Conservation (phyloP, 2,113 vertebrate genomes). For the Crocuta crocuta region DNA sequence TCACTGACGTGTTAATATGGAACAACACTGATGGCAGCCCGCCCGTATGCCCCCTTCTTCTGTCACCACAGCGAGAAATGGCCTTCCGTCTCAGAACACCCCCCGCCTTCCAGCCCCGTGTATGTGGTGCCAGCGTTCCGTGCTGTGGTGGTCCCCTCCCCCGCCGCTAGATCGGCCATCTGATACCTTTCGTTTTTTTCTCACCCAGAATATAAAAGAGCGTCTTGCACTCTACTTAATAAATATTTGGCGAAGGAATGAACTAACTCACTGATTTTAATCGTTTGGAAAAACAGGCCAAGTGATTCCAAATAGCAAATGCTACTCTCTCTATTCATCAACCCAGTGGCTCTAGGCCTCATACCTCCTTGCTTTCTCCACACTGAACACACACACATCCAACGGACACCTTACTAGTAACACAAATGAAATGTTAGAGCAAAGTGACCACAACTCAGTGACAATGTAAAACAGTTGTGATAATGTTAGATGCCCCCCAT, state of each 20-base stretch:
- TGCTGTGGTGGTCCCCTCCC: neutral
- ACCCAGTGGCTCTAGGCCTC: neutral
- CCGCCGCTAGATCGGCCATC: neutral
- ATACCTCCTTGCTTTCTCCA: neutral
- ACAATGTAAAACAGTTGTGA: neutral
- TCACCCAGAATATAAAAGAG: neutral
- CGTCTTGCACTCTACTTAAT: neutral
- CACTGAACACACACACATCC: neutral
- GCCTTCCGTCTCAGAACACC: neutral
- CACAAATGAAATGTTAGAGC: neutral
- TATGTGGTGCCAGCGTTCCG: neutral
- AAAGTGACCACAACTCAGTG: neutral
- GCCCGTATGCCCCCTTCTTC: neutral
- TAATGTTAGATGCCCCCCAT: neutral
- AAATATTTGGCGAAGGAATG: neutral
- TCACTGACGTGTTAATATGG: neutral
- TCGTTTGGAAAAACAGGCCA: neutral
- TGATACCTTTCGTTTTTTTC: neutral
- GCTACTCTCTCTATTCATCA: neutral
- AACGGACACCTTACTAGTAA: neutral
- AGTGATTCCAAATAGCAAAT: neutral
- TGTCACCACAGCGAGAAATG: neutral
- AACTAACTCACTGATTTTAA: neutral
- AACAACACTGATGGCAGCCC: neutral
- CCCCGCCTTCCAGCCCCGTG: accelerated